These are phyloP conservation scores for Hypomesus transpacificus DNA, from an alignment of 2,113 vertebrate species.

Conservation along the genomic window DNA sequence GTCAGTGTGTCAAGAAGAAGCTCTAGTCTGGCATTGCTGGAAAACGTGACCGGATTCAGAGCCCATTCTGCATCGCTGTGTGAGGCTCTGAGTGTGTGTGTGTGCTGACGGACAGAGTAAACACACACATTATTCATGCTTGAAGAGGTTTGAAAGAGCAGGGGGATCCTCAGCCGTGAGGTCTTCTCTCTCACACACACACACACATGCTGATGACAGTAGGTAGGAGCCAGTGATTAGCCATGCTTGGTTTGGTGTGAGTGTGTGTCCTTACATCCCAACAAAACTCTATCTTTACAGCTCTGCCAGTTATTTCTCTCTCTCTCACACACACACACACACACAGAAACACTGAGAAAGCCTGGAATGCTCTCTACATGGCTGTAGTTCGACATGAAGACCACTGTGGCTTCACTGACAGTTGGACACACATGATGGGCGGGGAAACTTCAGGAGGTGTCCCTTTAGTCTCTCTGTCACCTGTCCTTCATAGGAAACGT, in stretches of 20 bases:
- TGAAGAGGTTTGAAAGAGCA: conserved; percentile 65
- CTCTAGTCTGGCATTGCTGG: conserved; percentile 41
- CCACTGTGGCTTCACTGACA: too few species aligned
- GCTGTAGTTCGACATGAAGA: too few species aligned
- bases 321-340: conserved; percentile 1
- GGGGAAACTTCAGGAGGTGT: too few species aligned
- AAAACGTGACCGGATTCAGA: conserved; percentile 55
- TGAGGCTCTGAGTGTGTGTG: conserved; percentile 24
- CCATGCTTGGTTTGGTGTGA: neutral
- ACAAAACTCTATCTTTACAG: neutral
- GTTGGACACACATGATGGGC: too few species aligned
- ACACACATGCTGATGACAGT: neutral
- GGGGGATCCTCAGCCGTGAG: conserved; percentile 62
- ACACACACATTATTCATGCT: conserved; percentile 61
- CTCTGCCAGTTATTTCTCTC: neutral
- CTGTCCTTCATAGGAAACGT: too few species aligned
- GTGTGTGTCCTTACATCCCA: neutral
- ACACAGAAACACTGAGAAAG: neutral
- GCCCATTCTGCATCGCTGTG: conserved; percentile 56
- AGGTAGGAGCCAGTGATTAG: neutral
- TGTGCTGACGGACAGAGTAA: conserved; percentile 17
- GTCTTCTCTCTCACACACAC: conserved; percentile 41
- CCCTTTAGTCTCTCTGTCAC: too few species aligned
- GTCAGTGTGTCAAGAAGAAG: conserved; percentile 48
- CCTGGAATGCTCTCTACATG: neutral